phyloP scores from a whole-genome alignment of 2,797 vertebrate species.

The Enteromius treurensis region DNA sequence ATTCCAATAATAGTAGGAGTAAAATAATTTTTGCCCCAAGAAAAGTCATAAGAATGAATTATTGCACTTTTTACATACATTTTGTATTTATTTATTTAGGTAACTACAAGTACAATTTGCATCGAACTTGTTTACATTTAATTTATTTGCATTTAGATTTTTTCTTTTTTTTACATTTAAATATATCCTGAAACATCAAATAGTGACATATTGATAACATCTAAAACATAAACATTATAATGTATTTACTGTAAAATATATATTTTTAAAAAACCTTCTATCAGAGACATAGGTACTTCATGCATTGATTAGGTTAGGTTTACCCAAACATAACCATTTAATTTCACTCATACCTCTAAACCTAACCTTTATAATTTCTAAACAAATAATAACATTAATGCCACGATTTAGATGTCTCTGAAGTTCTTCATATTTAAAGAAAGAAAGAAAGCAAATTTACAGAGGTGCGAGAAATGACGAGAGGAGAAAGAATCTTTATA shows the following conservation, averaged over 20 bases:
- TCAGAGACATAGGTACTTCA: no score
- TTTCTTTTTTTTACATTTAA: neutral
- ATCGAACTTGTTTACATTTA: no score
- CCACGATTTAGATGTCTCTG: neutral
- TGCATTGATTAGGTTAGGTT: neutral
- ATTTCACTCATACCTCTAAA: neutral
- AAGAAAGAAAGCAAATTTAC: neutral
- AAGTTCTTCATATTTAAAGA: neutral
- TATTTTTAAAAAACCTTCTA: no score
- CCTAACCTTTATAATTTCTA: neutral
- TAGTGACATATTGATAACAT: neutral
- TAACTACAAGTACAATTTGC: no score
- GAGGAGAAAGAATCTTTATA: neutral
- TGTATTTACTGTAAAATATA: neutral
- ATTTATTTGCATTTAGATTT: no score
- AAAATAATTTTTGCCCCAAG: neutral
- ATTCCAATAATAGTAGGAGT: conserved; percentile 1
- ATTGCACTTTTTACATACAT: no score
- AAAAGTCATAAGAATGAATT: neutral
- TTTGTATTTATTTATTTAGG: no score
- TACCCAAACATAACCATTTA: neutral
- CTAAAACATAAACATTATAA: neutral
- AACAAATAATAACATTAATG: neutral
- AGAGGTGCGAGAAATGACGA: neutral
- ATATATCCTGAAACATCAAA: neutral